A percentile compares a stretch with the other conserved stretches of the same genome.
Evolutionary conservation across 2,888 invertebrate genomes (phyloP).

Genomic region (Neuroscelio doddi): DNA sequence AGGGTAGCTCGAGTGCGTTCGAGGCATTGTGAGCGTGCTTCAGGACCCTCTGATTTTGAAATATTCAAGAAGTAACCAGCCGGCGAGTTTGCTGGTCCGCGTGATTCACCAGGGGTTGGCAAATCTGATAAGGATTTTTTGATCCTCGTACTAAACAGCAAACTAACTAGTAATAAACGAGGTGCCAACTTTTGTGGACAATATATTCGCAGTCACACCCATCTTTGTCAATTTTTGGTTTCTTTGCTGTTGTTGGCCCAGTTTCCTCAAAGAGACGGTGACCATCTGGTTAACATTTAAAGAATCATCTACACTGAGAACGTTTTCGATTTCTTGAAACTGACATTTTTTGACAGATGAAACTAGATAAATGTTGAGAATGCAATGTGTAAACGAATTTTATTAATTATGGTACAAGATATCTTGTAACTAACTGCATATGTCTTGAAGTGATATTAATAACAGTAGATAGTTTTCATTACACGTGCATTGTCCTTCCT

Average conservation of each 20-base stretch:
- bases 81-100: slow-evolving; percentile 33
- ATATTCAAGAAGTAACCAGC: slow-evolving; percentile 66
- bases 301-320: slow-evolving; percentile 1
- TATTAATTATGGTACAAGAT: too few relatives aligned
- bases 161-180: slow-evolving; percentile 28
- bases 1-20: slow-evolving; percentile 61
- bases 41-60: slow-evolving; percentile 65
- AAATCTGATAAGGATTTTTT: slow-evolving; percentile 71
- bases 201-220: slow-evolving; percentile 28
- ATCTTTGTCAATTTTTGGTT: too few relatives aligned
- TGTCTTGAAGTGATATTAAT: too few relatives aligned
- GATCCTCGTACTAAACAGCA: slow-evolving; percentile 58
- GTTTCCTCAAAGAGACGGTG: background rate
- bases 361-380: too few relatives aligned
- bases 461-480: too few relatives aligned
- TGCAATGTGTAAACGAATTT: too few relatives aligned
- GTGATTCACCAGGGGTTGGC: slow-evolving; percentile 60
- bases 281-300: slow-evolving; percentile 10
- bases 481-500: background rate
- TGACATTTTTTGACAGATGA: too few relatives aligned
- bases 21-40: slow-evolving; percentile 56
- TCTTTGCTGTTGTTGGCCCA: too few relatives aligned
- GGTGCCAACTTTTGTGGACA: slow-evolving; percentile 25
- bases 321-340: slow-evolving; percentile 1
- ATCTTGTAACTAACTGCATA: too few relatives aligned